Evolutionary conservation across 2,888 invertebrate genomes (phyloP), one percentile per base, ranked within the genome.

Genomic region (Oscheius myriophilus): DNA sequence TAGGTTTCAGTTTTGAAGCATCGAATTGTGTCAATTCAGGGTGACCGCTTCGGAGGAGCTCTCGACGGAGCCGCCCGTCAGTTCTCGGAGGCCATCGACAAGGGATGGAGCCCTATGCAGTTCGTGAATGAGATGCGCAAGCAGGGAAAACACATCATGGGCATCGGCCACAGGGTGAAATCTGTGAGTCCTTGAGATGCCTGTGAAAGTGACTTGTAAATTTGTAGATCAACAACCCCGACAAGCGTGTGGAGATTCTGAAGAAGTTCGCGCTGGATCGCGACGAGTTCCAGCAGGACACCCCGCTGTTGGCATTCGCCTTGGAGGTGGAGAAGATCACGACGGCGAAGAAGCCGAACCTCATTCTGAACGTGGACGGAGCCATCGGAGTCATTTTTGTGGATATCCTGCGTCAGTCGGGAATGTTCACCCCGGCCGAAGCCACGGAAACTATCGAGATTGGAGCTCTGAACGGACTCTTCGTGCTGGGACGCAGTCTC

Each of bases 331-430:
- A 98, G 86, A 96, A 96, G 87, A 95, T 98, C 86, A 99, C 98
- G 23, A 99, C 96, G 2, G 92, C 95, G 83, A 98, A 98, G 91
- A 98, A 98, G 89, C 98, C 98, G n/a, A 98, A 99, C 90, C 91
- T 98, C 68, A 99, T 99, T 87, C 91, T 98, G 72, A 99, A 98
- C 89, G 98, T 99, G 23, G 98, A 98, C 89, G 98, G 98, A 67
- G 93, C 96, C 76, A 96, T 99, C 82, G 98, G 96, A 0, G 94
- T 95, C 51, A 92, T 95, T 18, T 96, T 98, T 89, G 97, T 98
- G 26, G 98, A 98, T 88, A 91, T 98, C 90, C 90, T 98, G 79
- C 90, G 95, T 45, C 92, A 95, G 93, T 86, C 71, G 43, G 75
- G 75, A 23, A 75, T 77, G 76, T 77, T 79, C 67, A 80, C 85